Evolutionary conservation across 2,888 invertebrate species (phyloP), one percentile per base, ranked within the genome.

Genomic region (Orthosia cruda): DNA sequence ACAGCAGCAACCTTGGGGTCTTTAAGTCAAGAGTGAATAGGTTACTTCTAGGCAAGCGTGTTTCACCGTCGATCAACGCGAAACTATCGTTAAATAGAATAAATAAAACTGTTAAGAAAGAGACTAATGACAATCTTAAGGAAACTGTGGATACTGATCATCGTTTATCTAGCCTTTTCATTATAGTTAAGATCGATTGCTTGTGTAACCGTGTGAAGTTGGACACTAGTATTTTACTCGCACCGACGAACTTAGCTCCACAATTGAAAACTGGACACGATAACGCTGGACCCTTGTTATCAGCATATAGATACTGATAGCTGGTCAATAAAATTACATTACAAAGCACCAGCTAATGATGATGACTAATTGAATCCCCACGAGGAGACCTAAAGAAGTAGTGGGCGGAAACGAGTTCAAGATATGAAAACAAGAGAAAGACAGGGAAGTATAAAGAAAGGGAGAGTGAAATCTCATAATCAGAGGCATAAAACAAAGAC

Each of bases 401-500:
- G 4, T 45, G 12, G 4, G 4, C 0, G 7, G 18, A 49, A 49
- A 20, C 26, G 4, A 0, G 20, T 26, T 55, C 23, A 18, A 20
- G 0, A 55, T 18, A 47, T 18, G 16, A 16, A 15, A 16, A 32
- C 3, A 11, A 13, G 9, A 47, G 26, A 23, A 26, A 52, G 2
- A n/a, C 13, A 47, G 7, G 13, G 50, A 58, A 32, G 23, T 12
- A 40, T 12, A 18, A 3, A 58, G 4, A 50, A 2, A 23, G 1
- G 13, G 12, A 74, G 7, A n/a, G 32, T 50, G 4, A 45, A 11
- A 57, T 77, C 9, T 40, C 55, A 23, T 70, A 64, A 61, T 65
- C 15, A 45, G 7, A 77, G 3, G 2, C 18, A 52, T 52, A 23
- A 23, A 78, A 71, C 54, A 66, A 62, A 62, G 32, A 71, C 49